Conservation (phyloP, 2,797 vertebrate species). For the Merluccius polli region DNA sequence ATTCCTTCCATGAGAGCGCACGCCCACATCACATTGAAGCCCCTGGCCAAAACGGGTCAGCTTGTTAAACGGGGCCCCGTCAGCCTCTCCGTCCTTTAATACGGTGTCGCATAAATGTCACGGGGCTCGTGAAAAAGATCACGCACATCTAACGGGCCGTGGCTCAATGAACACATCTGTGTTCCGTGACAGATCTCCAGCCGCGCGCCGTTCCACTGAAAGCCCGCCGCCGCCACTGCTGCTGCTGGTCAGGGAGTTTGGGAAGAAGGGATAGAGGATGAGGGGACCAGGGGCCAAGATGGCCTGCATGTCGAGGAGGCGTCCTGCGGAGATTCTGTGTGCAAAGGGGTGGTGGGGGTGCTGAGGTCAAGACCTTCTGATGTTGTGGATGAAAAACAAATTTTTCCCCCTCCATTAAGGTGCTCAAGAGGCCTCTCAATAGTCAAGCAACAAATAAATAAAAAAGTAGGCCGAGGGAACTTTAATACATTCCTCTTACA, state of each 20-base stretch:
- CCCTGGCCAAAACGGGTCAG: conserved; percentile 63
- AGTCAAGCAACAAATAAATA: conserved; percentile 8
- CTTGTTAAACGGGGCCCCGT: conserved; percentile 48
- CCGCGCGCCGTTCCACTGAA: conserved; percentile 18
- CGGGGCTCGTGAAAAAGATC: conserved; percentile 55
- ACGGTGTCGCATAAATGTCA: conserved; percentile 62
- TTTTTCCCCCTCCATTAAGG: conserved; percentile 31
- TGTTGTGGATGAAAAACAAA: conserved; percentile 36
- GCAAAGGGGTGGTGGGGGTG: conserved; percentile 30
- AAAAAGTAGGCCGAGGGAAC: conserved; percentile 29
- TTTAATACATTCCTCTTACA: conserved; percentile 49
- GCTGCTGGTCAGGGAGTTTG: conserved; percentile 19
- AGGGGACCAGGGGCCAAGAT: conserved; percentile 21
- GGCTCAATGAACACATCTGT: conserved; percentile 56
- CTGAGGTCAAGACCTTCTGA: conserved; percentile 36
- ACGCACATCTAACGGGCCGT: conserved; percentile 39
- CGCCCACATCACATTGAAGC: conserved; percentile 62
- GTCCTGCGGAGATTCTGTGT: conserved; percentile 30
- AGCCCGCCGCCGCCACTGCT: conserved; percentile 20
- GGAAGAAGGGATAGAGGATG: background rate
- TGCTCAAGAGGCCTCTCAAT: conserved; percentile 27
- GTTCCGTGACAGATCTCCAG: conserved; percentile 46
- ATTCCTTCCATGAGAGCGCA: conserved; percentile 73
- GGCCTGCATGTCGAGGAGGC: conserved; percentile 20
- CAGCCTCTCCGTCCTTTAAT: conserved; percentile 52